Evolutionary conservation across 2,888 invertebrate species (phyloP).

Genomic region (Pardosa pseudoannulata): DNA sequence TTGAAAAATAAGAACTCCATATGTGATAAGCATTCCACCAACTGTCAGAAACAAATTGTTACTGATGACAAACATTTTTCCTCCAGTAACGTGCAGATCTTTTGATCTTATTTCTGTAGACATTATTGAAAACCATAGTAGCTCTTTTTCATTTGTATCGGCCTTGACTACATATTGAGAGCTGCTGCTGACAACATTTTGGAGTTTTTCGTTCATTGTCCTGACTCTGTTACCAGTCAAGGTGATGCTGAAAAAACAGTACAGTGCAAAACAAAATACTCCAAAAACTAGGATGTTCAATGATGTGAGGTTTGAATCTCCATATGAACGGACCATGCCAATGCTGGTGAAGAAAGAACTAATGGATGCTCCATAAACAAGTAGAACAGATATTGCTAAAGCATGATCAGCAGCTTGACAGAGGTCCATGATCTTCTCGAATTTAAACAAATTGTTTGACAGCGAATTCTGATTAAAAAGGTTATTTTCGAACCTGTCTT

Average conservation of each 20-base stretch:
- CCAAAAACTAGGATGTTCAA: not conserved
- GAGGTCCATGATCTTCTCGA: not conserved
- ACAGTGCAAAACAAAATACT: not conserved
- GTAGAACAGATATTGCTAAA: constrained; percentile 12
- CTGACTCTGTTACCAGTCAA: constrained; percentile 16
- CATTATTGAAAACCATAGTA: not conserved
- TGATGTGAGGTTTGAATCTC: not conserved
- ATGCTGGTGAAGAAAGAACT: constrained; percentile 25
- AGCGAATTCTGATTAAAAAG: not conserved
- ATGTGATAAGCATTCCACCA: constrained; percentile 36
- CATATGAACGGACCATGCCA: not conserved
- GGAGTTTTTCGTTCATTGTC: constrained; percentile 2
- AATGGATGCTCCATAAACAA: constrained; percentile 20
- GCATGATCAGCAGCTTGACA: constrained; percentile 16
- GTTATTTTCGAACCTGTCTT: not conserved
- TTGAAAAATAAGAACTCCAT: constrained; percentile 46
- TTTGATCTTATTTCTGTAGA: not conserved
- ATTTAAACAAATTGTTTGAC: not conserved
- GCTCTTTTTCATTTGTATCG: not conserved
- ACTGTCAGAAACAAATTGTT: constrained; percentile 33
- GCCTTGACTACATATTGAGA: not conserved
- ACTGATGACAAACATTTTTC: constrained; percentile 44
- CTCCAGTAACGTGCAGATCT: constrained; percentile 36
- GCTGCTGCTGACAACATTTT: not conserved
- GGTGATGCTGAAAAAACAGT: constrained; percentile 22